Conservation (phyloP, 1,140 invertebrate species). For the Microplitis mediator region DNA sequence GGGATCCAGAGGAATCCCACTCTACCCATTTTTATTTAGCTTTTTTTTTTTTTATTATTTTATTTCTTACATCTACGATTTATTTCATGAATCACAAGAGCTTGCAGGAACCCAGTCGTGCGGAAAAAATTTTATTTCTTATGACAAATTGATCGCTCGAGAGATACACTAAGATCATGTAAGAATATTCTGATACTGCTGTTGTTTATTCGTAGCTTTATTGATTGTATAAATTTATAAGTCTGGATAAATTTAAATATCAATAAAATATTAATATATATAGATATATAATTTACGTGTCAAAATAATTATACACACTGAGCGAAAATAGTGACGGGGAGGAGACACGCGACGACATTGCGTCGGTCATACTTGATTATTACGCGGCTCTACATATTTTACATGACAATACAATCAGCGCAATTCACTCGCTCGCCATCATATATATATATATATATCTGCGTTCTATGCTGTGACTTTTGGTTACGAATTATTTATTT, state of each 20-base stretch:
- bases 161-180: not conserved
- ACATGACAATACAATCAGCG: constrained; percentile 52
- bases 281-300: too few relatives aligned
- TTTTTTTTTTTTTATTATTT: not conserved
- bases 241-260: too few relatives aligned
- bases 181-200: not conserved
- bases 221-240: too few relatives aligned
- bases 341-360: constrained; percentile 13
- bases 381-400: constrained; percentile 41
- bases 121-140: constrained; percentile 6
- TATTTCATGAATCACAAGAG: constrained; percentile 9
- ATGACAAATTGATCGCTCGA: constrained; percentile 3
- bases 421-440: constrained; percentile 37
- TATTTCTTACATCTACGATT: not conserved
- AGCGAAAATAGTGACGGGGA: not conserved
- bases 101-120: not conserved
- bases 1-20: not conserved
- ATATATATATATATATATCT: constrained; percentile 23
- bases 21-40: not conserved
- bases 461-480: too few relatives aligned
- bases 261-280: too few relatives aligned
- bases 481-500: too few relatives aligned
- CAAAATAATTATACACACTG: too few relatives aligned
- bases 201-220: too few relatives aligned
- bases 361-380: constrained; percentile 27